These are phyloP conservation scores for Xiphophorus hellerii DNA, from an alignment of 2,113 vertebrate genomes.

Conservation along the genomic window DNA sequence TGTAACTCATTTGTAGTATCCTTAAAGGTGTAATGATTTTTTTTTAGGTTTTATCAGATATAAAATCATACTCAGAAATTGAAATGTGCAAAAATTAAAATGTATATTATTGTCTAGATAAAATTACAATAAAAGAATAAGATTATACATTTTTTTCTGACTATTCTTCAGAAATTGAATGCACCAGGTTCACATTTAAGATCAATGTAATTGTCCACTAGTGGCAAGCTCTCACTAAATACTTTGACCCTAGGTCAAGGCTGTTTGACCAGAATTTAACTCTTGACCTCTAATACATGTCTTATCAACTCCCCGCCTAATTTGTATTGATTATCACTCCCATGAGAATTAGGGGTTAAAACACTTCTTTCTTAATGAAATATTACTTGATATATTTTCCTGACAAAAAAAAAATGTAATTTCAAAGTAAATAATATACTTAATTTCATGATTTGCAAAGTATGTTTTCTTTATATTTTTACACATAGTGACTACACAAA, in stretches of 20 bases:
- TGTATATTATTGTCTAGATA: not conserved
- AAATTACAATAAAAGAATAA: constrained; percentile 1
- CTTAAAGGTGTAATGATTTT: not conserved
- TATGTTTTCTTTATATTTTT: not conserved
- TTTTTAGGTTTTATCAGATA: not conserved
- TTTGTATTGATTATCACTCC: constrained; percentile 87
- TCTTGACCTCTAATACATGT: constrained; percentile 93
- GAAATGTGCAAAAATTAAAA: not conserved
- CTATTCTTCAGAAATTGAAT: constrained; percentile 37
- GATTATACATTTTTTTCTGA: not conserved
- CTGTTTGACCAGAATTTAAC: constrained; percentile 94
- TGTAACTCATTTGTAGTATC: not conserved
- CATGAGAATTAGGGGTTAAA: constrained; percentile 72
- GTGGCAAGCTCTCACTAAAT: constrained; percentile 85
- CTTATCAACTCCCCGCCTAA: constrained; percentile 90
- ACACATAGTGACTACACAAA: not conserved
- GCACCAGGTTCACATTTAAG: constrained; percentile 10
- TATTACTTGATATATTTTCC: not conserved
- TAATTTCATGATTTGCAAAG: not conserved
- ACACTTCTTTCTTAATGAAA: not conserved
- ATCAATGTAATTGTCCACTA: constrained; percentile 74
- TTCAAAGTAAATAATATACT: not conserved
- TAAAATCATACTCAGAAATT: not conserved
- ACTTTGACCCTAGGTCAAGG: constrained; percentile 94
- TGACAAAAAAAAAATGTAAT: not conserved